These are phyloP conservation scores for Cydia strobilella DNA, from an alignment of 1,140 invertebrate species.

Conservation along the genomic window DNA sequence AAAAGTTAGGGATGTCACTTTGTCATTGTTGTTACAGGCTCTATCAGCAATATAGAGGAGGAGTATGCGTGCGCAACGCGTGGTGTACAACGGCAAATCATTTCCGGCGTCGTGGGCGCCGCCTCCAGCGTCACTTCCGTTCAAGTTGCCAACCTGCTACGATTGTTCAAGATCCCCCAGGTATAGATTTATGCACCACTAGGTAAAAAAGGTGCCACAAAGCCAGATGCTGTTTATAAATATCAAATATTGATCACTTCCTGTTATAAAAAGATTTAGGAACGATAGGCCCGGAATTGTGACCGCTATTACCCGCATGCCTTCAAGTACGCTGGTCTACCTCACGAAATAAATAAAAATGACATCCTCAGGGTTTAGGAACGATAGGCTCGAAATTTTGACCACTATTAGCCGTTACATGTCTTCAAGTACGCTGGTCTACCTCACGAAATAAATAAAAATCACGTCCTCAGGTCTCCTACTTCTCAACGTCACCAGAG, in stretches of 20 bases:
- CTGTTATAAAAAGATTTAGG: neutral
- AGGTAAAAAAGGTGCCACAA: too few relatives aligned
- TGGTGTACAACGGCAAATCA: slow-evolving; percentile 90
- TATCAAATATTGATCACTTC: neutral
- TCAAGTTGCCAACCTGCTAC: slow-evolving; percentile 96
- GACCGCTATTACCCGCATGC: too few relatives aligned
- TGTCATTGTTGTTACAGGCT: slow-evolving; percentile 84
- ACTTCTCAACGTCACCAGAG: slow-evolving; percentile 95
- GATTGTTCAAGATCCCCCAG: slow-evolving; percentile 97
- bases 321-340: too few relatives aligned
- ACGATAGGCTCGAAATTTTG: too few relatives aligned
- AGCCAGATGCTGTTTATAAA: neutral
- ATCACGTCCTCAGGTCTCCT: slow-evolving; percentile 87
- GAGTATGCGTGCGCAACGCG: slow-evolving; percentile 94
- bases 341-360: too few relatives aligned
- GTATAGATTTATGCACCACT: slow-evolving; percentile 74
- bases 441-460: too few relatives aligned
- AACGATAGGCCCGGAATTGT: too few relatives aligned
- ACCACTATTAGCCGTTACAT: too few relatives aligned
- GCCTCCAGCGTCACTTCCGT: slow-evolving; percentile 97
- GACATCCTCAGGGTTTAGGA: slow-evolving; percentile 85
- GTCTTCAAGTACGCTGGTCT: too few relatives aligned
- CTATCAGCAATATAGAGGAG: slow-evolving; percentile 96
- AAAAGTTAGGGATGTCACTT: too few relatives aligned
- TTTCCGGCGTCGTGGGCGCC: slow-evolving; percentile 97